Percentiles rank a stretch among this genome's conserved stretches.
Evolutionary conservation across 2,888 invertebrate genomes (phyloP).

Genomic region (Macroteleia sp.): DNA sequence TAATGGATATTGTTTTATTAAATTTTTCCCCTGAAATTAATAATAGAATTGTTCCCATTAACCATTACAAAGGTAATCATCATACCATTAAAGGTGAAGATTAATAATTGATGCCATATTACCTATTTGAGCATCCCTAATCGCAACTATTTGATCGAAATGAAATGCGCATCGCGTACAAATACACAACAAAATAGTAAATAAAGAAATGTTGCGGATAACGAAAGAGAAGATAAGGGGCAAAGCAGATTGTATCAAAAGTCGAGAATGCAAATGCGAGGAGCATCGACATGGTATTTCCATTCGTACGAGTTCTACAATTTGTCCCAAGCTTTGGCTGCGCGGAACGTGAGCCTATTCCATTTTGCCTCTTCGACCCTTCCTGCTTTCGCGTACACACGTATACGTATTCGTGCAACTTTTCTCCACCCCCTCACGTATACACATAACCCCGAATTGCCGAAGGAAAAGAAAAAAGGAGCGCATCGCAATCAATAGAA

Average conservation of each 20-base stretch:
- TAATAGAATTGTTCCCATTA: too few relatives aligned
- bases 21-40: too few relatives aligned
- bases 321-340: slow-evolving; percentile 75
- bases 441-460: slow-evolving; percentile 55
- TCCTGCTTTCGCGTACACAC: slow-evolving; percentile 49
- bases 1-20: too few relatives aligned
- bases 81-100: too few relatives aligned
- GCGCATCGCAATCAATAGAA: slow-evolving; percentile 74
- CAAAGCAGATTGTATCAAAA: slow-evolving; percentile 77
- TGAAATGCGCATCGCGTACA: slow-evolving; percentile 47
- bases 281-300: slow-evolving; percentile 78
- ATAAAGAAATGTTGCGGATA: slow-evolving; percentile 59
- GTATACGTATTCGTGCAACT: slow-evolving; percentile 56
- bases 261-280: slow-evolving; percentile 78
- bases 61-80: too few relatives aligned
- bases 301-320: slow-evolving; percentile 77
- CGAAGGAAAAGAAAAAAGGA: slow-evolving; percentile 62
- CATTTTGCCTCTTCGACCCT: slow-evolving; percentile 63
- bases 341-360: slow-evolving; percentile 62
- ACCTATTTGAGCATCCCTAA: too few relatives aligned
- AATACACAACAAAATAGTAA: slow-evolving; percentile 55
- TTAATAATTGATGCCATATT: too few relatives aligned
- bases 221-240: slow-evolving; percentile 66
- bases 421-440: slow-evolving; percentile 60
- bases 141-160: slow-evolving; percentile 15